Evolutionary conservation across 2,888 invertebrate genomes (phyloP).

Genomic region (Papilio gigon): DNA sequence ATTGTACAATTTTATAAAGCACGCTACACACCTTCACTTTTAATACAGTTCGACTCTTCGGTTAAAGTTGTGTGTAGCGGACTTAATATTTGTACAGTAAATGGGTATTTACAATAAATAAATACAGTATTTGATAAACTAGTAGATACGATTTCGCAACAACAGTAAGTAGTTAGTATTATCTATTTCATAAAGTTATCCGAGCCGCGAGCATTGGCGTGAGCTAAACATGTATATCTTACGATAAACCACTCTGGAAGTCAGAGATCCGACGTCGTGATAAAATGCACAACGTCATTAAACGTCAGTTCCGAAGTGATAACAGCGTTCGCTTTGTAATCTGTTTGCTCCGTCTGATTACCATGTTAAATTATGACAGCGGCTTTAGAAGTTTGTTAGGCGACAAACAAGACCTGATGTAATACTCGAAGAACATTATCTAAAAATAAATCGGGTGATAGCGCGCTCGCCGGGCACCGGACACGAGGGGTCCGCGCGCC

Average conservation of each 20-base stretch:
- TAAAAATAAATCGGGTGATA: conserved; percentile 56
- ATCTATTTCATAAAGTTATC: neutral
- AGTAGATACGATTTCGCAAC: neutral
- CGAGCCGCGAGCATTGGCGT: neutral
- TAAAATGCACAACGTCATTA: conserved; percentile 28
- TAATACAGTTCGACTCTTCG: no score
- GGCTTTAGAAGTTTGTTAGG: conserved; percentile 31
- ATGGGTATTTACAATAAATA: no score
- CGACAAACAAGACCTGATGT: conserved; percentile 40
- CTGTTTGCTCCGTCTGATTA: conserved; percentile 39
- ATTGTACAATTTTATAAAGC: no score
- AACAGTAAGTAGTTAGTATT: neutral
- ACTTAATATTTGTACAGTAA: no score
- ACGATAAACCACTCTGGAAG: conserved; percentile 11
- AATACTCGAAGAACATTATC: conserved; percentile 50
- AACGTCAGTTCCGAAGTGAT: conserved; percentile 29
- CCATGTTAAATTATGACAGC: conserved; percentile 41
- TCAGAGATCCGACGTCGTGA: conserved; percentile 25
- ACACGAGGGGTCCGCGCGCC: conserved; percentile 40
- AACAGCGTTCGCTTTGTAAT: conserved; percentile 24
- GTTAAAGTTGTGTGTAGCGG: no score
- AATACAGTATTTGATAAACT: no score
- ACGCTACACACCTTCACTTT: no score
- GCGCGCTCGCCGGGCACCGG: conserved; percentile 43
- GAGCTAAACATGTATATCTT: conserved; percentile 12